These are phyloP conservation scores for Parnassius orleans DNA, from an alignment of 2,888 invertebrate genomes.

Conservation along the genomic window DNA sequence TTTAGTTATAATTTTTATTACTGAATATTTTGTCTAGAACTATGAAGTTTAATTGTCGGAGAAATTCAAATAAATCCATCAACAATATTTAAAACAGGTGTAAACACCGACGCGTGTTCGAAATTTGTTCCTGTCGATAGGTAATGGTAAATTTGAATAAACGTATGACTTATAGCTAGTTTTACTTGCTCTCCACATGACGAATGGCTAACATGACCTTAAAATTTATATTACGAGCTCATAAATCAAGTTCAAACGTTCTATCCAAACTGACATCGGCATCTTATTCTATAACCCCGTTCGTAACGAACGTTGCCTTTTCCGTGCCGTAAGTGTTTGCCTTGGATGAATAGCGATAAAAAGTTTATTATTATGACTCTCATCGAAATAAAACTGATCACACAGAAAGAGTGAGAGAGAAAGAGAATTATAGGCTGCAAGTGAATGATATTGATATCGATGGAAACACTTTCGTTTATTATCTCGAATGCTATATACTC, in stretches of 20 bases:
- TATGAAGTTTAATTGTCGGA: too few species aligned
- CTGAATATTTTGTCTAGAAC: too few species aligned
- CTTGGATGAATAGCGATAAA: conserved; percentile 71
- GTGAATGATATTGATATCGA: conserved; percentile 26
- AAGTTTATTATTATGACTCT: conserved; percentile 75
- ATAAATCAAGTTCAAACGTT: conserved; percentile 70
- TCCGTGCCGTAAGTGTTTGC: conserved; percentile 61
- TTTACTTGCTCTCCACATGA: conserved; percentile 65
- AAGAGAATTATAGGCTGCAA: conserved; percentile 29
- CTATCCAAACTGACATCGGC: conserved; percentile 70
- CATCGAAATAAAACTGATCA: conserved; percentile 73
- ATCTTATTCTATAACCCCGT: conserved; percentile 19
- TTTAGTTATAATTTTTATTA: too few species aligned
- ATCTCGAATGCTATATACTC: conserved; percentile 18
- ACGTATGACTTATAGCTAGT: conserved; percentile 62
- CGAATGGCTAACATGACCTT: conserved; percentile 70
- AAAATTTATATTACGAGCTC: conserved; percentile 62
- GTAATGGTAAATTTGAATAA: conserved; percentile 42
- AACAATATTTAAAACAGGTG: conserved; percentile 5
- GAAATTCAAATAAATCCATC: neutral
- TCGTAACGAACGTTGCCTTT: conserved; percentile 48
- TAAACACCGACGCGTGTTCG: conserved; percentile 26
- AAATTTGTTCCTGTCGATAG: conserved; percentile 53
- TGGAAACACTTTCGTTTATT: conserved; percentile 28
- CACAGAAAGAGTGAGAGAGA: conserved; percentile 62